phyloP scores from a whole-genome alignment of 2,888 invertebrate species.

The Carcina quercana region DNA sequence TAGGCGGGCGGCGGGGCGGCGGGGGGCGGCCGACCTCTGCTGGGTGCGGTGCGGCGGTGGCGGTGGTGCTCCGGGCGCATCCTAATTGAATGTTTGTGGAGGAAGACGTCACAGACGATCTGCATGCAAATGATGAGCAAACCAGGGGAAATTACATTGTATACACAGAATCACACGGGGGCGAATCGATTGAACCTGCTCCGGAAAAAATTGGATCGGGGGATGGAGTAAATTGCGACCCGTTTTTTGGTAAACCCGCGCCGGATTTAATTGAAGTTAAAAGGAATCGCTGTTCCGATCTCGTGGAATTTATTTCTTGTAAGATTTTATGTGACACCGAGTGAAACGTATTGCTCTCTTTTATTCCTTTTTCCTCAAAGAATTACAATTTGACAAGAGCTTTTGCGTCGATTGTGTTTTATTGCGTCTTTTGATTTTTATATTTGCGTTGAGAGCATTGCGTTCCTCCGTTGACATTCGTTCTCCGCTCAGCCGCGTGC shows the following conservation, averaged over 20 bases:
- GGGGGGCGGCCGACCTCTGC: too few species aligned
- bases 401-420: too few species aligned
- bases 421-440: too few species aligned
- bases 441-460: too few species aligned
- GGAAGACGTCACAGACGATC: conserved; percentile 21
- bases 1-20: too few species aligned
- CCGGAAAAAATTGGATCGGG: conserved; percentile 15
- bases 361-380: too few species aligned
- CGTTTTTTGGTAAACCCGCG: conserved; percentile 10
- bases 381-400: too few species aligned
- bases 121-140: conserved; percentile 18
- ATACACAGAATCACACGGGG: conserved; percentile 13
- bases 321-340: too few species aligned
- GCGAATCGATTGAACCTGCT: conserved; percentile 6
- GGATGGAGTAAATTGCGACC: conserved; percentile 10
- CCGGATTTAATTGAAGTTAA: conserved; percentile 13
- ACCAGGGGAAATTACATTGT: conserved; percentile 17
- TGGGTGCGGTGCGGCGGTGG: too few species aligned
- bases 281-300: conserved; percentile 9
- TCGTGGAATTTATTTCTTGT: conserved; percentile 6
- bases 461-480: background rate
- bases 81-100: conserved; percentile 36
- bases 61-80: too few species aligned
- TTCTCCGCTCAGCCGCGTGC: background rate
- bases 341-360: too few species aligned